Percentiles rank a stretch among this genome's conserved stretches.
These are phyloP conservation scores for Hesperia comma DNA, from an alignment of 2,888 invertebrate species.

Conservation along the genomic window DNA sequence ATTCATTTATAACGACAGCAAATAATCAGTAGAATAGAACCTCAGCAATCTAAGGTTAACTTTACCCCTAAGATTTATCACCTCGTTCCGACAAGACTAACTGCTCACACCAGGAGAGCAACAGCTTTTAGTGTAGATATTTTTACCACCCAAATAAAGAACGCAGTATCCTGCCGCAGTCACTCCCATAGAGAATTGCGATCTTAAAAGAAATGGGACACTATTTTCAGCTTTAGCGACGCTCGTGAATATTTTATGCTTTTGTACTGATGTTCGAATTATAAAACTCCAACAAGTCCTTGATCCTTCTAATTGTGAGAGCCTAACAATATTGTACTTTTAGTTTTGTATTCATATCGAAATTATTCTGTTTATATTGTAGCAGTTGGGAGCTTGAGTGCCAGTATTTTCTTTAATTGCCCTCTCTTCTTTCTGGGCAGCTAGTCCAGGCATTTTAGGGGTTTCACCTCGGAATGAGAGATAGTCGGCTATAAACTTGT, in stretches of 20 bases:
- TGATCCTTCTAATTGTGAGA: background rate
- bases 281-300: background rate
- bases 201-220: slow-evolving; percentile 13
- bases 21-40: background rate
- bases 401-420: too few species aligned
- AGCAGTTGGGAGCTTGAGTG: too few species aligned
- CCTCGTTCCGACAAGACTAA: slow-evolving; percentile 59
- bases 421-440: too few species aligned
- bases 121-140: slow-evolving; percentile 45
- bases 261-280: background rate
- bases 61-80: slow-evolving; percentile 61
- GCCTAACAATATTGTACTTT: background rate
- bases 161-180: slow-evolving; percentile 4
- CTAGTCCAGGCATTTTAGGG: too few species aligned
- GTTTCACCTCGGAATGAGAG: too few species aligned
- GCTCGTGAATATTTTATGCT: slow-evolving; percentile 5
- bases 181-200: slow-evolving; percentile 31
- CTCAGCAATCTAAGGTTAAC: slow-evolving; percentile 40
- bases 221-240: slow-evolving; percentile 3
- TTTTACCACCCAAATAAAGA: slow-evolving; percentile 32
- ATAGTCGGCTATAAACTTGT: too few species aligned
- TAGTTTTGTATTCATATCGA: background rate
- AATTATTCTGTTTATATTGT: background rate
- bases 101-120: slow-evolving; percentile 48
- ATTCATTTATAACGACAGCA: background rate